Conservation (phyloP, 2,888 invertebrate species). For the Heliconius sara region DNA sequence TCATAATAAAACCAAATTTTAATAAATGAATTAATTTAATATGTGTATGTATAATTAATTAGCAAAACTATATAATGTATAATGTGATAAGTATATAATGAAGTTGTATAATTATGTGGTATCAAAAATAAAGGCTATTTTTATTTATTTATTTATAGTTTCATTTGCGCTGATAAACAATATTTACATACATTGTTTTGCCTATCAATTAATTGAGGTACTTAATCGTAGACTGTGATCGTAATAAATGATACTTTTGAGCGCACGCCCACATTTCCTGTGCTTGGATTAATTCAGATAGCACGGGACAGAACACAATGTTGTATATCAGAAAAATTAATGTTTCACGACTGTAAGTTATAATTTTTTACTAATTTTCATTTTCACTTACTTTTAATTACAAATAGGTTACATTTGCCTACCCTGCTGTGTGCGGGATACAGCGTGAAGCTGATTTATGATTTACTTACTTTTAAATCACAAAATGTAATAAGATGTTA, state of each 20-base stretch:
- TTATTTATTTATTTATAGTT: too few relatives aligned
- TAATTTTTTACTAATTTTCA: not conserved
- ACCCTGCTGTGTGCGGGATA: too few relatives aligned
- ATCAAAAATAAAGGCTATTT: too few relatives aligned
- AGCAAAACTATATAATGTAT: too few relatives aligned
- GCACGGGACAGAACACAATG: slow-evolving; percentile 9
- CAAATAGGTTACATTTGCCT: too few relatives aligned
- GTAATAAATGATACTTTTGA: slow-evolving; percentile 35
- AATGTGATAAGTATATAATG: too few relatives aligned
- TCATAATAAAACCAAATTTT: too few relatives aligned
- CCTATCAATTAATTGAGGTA: slow-evolving; percentile 29
- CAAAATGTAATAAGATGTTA: not conserved
- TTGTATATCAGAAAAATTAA: slow-evolving; percentile 17
- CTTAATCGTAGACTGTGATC: slow-evolving; percentile 15
- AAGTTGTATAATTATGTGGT: too few relatives aligned
- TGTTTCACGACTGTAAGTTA: not conserved
- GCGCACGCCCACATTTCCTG: slow-evolving; percentile 31
- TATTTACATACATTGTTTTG: slow-evolving; percentile 16
- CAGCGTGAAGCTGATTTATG: too few relatives aligned
- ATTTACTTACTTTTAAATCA: not conserved
- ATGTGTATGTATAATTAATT: too few relatives aligned
- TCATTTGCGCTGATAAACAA: slow-evolving; percentile 1
- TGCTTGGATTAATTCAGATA: slow-evolving; percentile 29
- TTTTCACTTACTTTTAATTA: not conserved
- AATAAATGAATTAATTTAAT: too few relatives aligned